Conservation (phyloP, 1,140 invertebrate genomes). For the Pogonus chalceus region DNA sequence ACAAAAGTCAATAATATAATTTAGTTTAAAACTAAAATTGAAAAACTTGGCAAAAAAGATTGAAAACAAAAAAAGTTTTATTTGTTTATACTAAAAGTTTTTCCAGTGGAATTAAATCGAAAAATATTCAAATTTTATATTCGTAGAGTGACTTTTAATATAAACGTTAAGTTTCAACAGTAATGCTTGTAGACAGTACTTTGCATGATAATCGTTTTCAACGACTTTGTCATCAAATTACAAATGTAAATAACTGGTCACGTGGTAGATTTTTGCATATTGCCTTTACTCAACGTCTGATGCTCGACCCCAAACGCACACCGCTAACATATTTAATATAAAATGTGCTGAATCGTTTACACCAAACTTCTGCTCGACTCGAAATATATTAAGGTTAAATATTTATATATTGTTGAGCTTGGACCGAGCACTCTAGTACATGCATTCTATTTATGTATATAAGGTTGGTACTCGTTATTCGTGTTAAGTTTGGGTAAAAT, state of each 20-base stretch:
- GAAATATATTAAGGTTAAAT: no score
- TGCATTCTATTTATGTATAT: no score
- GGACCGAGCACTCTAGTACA: no score
- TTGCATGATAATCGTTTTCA: slow-evolving; percentile 4
- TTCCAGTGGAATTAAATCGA: neutral
- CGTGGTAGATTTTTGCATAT: neutral
- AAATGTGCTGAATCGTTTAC: neutral
- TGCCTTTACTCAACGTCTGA: neutral
- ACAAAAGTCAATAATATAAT: no score
- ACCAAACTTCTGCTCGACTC: no score
- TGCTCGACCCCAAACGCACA: neutral
- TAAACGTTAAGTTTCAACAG: neutral
- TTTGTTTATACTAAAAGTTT: no score
- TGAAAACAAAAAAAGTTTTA: no score
- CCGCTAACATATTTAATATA: neutral
- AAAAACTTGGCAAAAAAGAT: no score
- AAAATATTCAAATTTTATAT: neutral
- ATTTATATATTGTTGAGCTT: no score
- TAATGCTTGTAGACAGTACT: neutral
- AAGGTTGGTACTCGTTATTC: no score
- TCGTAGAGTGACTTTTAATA: neutral
- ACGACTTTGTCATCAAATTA: slow-evolving; percentile 7
- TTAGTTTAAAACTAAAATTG: no score
- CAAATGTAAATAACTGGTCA: neutral
- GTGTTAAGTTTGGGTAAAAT: no score